Evolutionary conservation across 2,113 vertebrate species (phyloP).

Genomic region (Spea multiplicata): DNA sequence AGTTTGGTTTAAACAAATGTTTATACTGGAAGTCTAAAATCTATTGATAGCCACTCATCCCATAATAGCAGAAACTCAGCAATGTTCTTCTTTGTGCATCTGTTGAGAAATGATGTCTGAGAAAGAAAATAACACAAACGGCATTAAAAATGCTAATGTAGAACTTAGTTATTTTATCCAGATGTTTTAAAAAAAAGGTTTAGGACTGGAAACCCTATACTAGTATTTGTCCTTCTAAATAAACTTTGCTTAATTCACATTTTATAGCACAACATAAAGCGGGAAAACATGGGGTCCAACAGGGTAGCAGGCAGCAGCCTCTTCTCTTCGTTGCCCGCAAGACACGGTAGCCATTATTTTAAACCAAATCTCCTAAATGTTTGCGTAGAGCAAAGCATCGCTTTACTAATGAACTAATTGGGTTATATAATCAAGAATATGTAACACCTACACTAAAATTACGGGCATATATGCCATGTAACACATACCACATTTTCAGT

Average conservation of each 20-base stretch:
- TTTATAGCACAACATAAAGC: not conserved
- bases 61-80: conserved; percentile 42
- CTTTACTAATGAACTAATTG: no score
- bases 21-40: not conserved
- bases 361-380: no score
- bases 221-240: conserved; percentile 18
- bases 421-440: no score
- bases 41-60: conserved; percentile 28
- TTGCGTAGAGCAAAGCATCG: no score
- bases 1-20: conserved; percentile 5
- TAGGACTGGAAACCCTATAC: conserved; percentile 12
- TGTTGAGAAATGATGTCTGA: conserved; percentile 38
- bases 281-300: no score
- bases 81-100: conserved; percentile 39
- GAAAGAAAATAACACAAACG: conserved; percentile 33
- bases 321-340: no score
- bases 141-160: conserved; percentile 44
- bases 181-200: conserved; percentile 37
- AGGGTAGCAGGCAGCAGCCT: no score
- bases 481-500: no score
- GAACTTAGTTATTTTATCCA: conserved; percentile 30
- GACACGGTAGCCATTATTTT: no score
- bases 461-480: no score
- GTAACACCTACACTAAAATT: no score
- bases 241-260: not conserved